These are phyloP conservation scores for Zaprionus ornatus DNA, from an alignment of 1,140 invertebrate species.

Conservation along the genomic window DNA sequence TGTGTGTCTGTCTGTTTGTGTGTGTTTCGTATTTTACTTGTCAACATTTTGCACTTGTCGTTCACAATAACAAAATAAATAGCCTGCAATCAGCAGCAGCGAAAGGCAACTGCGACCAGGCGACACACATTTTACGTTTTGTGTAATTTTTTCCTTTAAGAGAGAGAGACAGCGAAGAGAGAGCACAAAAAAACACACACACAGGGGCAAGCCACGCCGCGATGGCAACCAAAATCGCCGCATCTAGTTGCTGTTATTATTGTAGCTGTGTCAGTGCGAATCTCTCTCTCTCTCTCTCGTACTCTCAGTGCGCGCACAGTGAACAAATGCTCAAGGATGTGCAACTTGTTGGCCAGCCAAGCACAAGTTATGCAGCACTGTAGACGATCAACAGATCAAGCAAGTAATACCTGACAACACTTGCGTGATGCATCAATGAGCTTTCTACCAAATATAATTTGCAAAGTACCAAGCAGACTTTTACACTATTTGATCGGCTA, in stretches of 20 bases:
- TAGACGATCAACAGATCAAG: neutral
- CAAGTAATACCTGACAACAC: neutral
- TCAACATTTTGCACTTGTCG: neutral
- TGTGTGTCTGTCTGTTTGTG: neutral
- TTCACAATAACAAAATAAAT: slow-evolving; percentile 21
- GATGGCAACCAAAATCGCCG: slow-evolving; percentile 39
- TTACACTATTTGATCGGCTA: neutral
- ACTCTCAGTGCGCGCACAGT: slow-evolving; percentile 19
- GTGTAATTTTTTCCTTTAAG: slow-evolving; percentile 48
- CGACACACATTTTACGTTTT: slow-evolving; percentile 53
- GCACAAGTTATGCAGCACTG: neutral
- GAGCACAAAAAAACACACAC: slow-evolving; percentile 16
- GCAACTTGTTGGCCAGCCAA: neutral
- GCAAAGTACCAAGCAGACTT: neutral
- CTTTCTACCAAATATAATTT: neutral
- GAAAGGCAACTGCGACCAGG: slow-evolving; percentile 12
- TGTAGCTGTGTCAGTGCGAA: slow-evolving; percentile 17
- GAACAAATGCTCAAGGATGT: neutral
- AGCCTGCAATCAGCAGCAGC: slow-evolving; percentile 39
- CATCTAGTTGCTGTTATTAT: slow-evolving; percentile 29
- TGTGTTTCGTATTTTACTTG: slow-evolving; percentile 2
- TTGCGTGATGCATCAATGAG: neutral
- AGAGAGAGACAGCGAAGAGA: slow-evolving; percentile 14
- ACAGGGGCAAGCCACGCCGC: slow-evolving; percentile 3
- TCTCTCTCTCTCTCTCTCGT: slow-evolving; percentile 5